Percentiles rank a stretch among this genome's conserved stretches.
Conservation (phyloP, 2,797 vertebrate genomes). For the Peromyscus eremicus region DNA sequence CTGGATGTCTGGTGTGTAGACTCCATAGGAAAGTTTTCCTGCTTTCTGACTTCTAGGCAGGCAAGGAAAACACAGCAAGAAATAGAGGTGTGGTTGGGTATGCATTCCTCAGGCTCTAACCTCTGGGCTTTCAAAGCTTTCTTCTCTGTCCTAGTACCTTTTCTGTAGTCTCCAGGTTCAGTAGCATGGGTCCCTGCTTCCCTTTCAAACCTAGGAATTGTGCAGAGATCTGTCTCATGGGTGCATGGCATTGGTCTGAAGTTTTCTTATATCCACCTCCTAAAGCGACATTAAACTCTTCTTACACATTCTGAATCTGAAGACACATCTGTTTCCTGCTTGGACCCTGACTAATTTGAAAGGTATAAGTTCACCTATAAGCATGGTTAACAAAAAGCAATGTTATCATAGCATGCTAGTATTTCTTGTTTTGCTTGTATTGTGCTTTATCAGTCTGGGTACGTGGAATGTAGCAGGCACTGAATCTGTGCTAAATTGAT, state of each 20-base stretch:
- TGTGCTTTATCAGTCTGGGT: slow-evolving; percentile 36
- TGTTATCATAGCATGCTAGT: background rate
- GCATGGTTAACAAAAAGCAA: slow-evolving; percentile 6
- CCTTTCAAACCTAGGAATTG: background rate
- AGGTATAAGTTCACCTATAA: slow-evolving; percentile 44
- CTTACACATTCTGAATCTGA: background rate
- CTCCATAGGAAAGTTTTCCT: background rate
- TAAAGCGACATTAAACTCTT: background rate
- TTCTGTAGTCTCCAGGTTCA: background rate
- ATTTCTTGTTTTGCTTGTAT: slow-evolving; percentile 59
- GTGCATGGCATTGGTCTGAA: accelerated
- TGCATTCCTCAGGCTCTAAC: background rate
- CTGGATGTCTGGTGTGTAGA: background rate
- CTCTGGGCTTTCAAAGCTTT: background rate
- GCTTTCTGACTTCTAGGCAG: background rate
- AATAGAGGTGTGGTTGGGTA: accelerated
- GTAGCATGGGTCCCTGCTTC: background rate
- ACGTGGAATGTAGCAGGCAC: slow-evolving; percentile 34
- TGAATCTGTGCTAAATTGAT: background rate
- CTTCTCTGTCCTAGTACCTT: background rate
- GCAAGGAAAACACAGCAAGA: background rate
- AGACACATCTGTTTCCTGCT: background rate
- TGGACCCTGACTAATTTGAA: slow-evolving; percentile 18
- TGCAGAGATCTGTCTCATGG: too few relatives aligned
- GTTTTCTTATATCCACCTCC: background rate